A percentile compares a stretch with the other conserved stretches of the same genome.
Evolutionary conservation across 2,113 vertebrate genomes (phyloP).

Genomic region (Oenanthe melanoleuca): DNA sequence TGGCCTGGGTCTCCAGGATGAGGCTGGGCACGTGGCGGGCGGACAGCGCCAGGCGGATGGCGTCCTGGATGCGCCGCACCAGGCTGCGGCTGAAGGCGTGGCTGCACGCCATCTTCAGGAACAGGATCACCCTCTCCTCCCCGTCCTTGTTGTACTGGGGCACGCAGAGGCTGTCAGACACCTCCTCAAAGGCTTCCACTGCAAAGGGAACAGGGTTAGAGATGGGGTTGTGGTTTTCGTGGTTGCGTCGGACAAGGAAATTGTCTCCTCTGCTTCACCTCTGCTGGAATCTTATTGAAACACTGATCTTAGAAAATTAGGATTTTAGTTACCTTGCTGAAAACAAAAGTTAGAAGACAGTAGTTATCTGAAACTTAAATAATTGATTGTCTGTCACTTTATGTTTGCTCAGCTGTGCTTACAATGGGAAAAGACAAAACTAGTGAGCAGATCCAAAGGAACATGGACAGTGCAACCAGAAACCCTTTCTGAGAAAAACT

Average conservation of each 20-base stretch:
- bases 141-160: conserved; percentile 91
- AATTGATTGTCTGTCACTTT: too few relatives aligned
- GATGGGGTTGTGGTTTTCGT: too few relatives aligned
- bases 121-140: conserved; percentile 92
- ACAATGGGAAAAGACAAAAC: too few relatives aligned
- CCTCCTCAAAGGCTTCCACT: conserved; percentile 97
- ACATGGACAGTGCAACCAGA: too few relatives aligned
- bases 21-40: conserved; percentile 90
- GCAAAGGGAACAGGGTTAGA: background rate
- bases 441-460: too few relatives aligned
- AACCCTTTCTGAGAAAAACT: too few relatives aligned
- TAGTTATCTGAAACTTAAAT: too few relatives aligned
- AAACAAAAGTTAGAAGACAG: too few relatives aligned
- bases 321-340: too few relatives aligned
- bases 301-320: too few relatives aligned
- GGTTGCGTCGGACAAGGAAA: fast-evolving
- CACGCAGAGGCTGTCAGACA: conserved; percentile 91
- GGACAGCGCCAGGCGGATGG: conserved; percentile 87
- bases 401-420: too few relatives aligned
- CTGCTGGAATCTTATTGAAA: background rate
- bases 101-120: conserved; percentile 88
- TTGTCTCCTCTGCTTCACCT: too few relatives aligned
- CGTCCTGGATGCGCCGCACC: conserved; percentile 79
- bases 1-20: conserved; percentile 90
- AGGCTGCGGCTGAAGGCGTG: conserved; percentile 78